Conservation (phyloP, 2,113 vertebrate genomes). For the Ochotona princeps region DNA sequence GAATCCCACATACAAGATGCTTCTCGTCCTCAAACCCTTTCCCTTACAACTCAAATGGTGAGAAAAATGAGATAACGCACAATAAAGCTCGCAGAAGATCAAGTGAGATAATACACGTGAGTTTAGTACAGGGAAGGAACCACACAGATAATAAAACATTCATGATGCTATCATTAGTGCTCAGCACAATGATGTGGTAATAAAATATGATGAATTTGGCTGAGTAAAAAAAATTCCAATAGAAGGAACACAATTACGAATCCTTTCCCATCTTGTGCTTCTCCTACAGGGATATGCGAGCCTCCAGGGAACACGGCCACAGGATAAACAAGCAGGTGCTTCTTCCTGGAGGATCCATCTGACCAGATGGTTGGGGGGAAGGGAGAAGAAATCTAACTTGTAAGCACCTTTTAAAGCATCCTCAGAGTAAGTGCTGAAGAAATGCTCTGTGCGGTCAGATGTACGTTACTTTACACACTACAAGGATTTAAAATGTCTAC, state of each 20-base stretch:
- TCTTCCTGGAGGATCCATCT: background rate
- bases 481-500: conserved; percentile 83
- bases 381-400: background rate
- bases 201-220: conserved; percentile 57
- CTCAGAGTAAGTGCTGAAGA: background rate
- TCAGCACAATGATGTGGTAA: background rate
- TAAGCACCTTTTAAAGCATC: background rate
- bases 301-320: background rate
- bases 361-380: background rate
- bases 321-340: background rate
- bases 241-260: conserved; percentile 47
- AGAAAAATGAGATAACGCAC: background rate
- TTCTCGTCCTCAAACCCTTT: background rate
- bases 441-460: conserved; percentile 64
- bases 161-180: conserved; percentile 28
- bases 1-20: background rate
- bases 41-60: background rate
- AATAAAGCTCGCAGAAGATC: conserved; percentile 15
- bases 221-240: conserved; percentile 42
- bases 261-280: background rate
- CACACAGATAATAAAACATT: conserved; percentile 9
- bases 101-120: conserved; percentile 22
- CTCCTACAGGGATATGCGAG: background rate
- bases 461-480: conserved; percentile 82
- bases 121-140: background rate